Evolutionary conservation across 1,140 invertebrate genomes (phyloP).

Genomic region (Brachionus rubens): DNA sequence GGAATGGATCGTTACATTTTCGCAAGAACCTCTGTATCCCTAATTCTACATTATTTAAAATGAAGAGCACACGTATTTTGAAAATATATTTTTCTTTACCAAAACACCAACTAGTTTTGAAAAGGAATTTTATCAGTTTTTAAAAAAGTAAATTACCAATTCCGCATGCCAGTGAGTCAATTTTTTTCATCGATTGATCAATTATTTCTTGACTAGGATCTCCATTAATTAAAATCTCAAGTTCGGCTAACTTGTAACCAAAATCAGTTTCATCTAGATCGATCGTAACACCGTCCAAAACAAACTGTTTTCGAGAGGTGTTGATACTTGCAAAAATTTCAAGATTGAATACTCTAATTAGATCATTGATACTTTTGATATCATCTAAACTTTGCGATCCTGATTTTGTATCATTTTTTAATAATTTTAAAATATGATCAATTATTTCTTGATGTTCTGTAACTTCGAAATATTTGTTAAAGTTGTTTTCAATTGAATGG

Average conservation of each 20-base stretch:
- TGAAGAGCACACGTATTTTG: too few relatives aligned
- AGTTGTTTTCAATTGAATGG: not conserved
- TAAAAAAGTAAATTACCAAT: not conserved
- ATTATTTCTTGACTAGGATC: not conserved
- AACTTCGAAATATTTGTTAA: not conserved
- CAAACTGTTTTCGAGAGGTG: not conserved
- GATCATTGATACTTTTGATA: not conserved
- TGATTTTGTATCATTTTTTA: too few relatives aligned
- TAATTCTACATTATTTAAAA: too few relatives aligned
- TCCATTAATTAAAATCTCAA: not conserved
- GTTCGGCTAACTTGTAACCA: conserved; percentile 17
- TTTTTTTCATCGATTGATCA: not conserved
- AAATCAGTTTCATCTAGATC: conserved; percentile 15
- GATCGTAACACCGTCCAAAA: not conserved
- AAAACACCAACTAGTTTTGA: too few relatives aligned
- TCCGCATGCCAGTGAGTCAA: not conserved
- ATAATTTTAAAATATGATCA: not conserved
- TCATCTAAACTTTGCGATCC: too few relatives aligned
- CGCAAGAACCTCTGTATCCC: too few relatives aligned
- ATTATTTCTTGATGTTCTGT: not conserved
- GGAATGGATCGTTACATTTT: too few relatives aligned
- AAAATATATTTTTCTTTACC: too few relatives aligned
- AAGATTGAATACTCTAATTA: not conserved
- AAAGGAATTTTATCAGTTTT: not conserved
- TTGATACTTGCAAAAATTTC: not conserved